phyloP scores from a whole-genome alignment of 2,888 invertebrate genomes.

The Orthosia gracilis region DNA sequence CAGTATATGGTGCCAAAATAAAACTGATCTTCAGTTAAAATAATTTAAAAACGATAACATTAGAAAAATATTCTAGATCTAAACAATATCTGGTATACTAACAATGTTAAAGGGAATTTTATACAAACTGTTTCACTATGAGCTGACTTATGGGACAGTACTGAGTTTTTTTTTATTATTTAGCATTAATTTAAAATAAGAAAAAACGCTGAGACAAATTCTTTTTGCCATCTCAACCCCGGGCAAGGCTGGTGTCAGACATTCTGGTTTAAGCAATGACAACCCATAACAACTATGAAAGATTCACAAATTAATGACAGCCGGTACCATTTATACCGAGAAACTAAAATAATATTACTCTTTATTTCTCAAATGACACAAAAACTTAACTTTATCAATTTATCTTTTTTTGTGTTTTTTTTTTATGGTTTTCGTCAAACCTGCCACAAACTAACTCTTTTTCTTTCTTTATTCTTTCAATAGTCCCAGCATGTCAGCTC shows the following conservation, averaged over 20 bases:
- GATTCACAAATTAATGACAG: not conserved
- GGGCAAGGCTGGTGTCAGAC: too few relatives aligned
- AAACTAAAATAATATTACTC: not conserved
- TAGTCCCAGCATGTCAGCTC: slow-evolving; percentile 17
- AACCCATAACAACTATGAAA: not conserved
- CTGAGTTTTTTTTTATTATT: not conserved
- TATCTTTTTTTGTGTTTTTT: too few relatives aligned
- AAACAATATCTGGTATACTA: slow-evolving; percentile 68
- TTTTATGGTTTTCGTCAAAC: too few relatives aligned
- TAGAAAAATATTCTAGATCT: slow-evolving; percentile 81
- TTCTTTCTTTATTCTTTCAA: too few relatives aligned
- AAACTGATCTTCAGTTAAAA: slow-evolving; percentile 52
- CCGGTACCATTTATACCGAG: not conserved
- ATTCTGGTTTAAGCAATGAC: not conserved
- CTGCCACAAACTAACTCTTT: too few relatives aligned
- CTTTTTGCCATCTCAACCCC: too few relatives aligned
- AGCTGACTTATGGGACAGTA: slow-evolving; percentile 14
- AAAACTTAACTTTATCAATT: not conserved
- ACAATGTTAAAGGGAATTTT: slow-evolving; percentile 58
- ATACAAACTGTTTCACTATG: slow-evolving; percentile 42
- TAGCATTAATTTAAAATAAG: too few relatives aligned
- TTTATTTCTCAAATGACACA: not conserved
- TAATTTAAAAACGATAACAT: slow-evolving; percentile 68
- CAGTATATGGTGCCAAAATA: slow-evolving; percentile 37
- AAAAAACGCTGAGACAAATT: too few relatives aligned